phyloP scores from a whole-genome alignment of 2,888 invertebrate species.

The Cataglyphis livida region DNA sequence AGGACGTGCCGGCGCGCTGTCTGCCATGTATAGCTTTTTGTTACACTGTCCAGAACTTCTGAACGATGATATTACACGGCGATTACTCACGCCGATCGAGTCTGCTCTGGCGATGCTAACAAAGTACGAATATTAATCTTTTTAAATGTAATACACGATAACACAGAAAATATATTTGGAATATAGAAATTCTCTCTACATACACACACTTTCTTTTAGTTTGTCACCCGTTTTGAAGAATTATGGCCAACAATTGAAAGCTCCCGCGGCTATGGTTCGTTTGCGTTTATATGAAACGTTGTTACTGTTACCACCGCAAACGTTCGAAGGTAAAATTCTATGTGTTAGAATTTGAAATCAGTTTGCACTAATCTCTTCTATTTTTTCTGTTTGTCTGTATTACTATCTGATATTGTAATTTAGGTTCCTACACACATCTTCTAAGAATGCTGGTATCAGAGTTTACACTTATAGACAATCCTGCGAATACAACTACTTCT shows the following conservation, averaged over 20 bases:
- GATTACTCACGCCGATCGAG: slow-evolving; percentile 96
- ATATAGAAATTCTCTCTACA: background rate
- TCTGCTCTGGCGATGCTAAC: slow-evolving; percentile 97
- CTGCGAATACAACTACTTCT: slow-evolving; percentile 96
- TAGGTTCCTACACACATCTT: slow-evolving; percentile 94
- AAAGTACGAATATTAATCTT: slow-evolving; percentile 88
- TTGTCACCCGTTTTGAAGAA: slow-evolving; percentile 94
- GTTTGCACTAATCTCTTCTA: background rate
- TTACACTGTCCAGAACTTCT: slow-evolving; percentile 96
- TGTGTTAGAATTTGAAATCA: slow-evolving; percentile 20
- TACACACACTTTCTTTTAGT: slow-evolving; percentile 86
- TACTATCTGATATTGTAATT: slow-evolving; percentile 36
- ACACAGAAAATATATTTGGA: slow-evolving; percentile 12
- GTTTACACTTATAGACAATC: slow-evolving; percentile 97
- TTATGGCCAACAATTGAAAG: slow-evolving; percentile 97
- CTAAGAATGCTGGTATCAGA: slow-evolving; percentile 97
- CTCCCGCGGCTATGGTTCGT: slow-evolving; percentile 97
- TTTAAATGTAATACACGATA: background rate
- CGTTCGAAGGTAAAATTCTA: slow-evolving; percentile 90
- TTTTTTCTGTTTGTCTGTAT: background rate
- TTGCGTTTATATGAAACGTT: slow-evolving; percentile 96
- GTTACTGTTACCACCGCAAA: slow-evolving; percentile 91
- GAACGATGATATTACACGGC: slow-evolving; percentile 95
- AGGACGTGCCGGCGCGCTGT: slow-evolving; percentile 97
- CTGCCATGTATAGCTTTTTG: slow-evolving; percentile 97